These are phyloP conservation scores for Melanostoma mellinum DNA, from an alignment of 2,888 invertebrate species.

Conservation along the genomic window DNA sequence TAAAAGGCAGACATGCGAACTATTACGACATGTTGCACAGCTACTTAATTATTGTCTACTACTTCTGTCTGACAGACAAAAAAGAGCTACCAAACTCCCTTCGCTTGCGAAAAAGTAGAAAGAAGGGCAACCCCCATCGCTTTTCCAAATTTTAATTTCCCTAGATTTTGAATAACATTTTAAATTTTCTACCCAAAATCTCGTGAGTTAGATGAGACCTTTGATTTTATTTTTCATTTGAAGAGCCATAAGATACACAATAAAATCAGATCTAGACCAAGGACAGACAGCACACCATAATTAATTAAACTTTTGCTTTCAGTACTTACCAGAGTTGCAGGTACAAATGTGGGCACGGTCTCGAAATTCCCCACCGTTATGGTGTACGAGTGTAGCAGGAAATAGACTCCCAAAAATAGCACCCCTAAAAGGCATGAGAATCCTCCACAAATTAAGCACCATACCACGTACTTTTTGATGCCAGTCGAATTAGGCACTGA, in stretches of 20 bases:
- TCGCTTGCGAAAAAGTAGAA: too few relatives aligned
- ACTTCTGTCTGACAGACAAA: too few relatives aligned
- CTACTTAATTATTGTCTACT: too few relatives aligned
- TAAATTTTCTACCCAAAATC: too few relatives aligned
- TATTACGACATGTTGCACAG: too few relatives aligned
- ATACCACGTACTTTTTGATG: slow-evolving; percentile 88
- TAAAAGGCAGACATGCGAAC: too few relatives aligned
- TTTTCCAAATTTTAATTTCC: too few relatives aligned
- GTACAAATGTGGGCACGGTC: slow-evolving; percentile 97
- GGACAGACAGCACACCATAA: background rate
- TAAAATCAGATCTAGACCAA: slow-evolving; percentile 2
- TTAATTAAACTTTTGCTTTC: slow-evolving; percentile 3
- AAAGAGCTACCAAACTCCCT: too few relatives aligned
- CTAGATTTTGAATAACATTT: too few relatives aligned
- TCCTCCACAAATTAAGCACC: slow-evolving; percentile 90
- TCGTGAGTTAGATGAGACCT: background rate
- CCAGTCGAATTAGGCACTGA: slow-evolving; percentile 81
- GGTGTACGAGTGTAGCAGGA: slow-evolving; percentile 89
- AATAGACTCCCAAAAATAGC: slow-evolving; percentile 89
- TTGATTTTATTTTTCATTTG: background rate
- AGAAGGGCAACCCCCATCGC: too few relatives aligned
- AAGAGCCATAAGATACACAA: background rate
- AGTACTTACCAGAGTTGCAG: slow-evolving; percentile 91
- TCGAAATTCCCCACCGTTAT: slow-evolving; percentile 90
- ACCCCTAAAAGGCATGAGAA: slow-evolving; percentile 88